phyloP scores from a whole-genome alignment of 2,113 vertebrate genomes.

The Ceyx margarethae region DNA sequence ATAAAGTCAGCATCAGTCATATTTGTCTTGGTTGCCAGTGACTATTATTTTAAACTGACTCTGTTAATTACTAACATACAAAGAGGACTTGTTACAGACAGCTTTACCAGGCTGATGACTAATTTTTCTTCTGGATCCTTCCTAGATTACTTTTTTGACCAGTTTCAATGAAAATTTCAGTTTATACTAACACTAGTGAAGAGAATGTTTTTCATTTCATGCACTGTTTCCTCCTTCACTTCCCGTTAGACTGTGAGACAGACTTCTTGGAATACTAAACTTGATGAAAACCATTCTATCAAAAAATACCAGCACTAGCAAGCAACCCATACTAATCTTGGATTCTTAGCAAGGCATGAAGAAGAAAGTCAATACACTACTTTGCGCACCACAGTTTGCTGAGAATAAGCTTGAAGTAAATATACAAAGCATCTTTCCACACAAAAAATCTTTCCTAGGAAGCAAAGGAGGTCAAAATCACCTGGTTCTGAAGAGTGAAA shows the following conservation, averaged over 20 bases:
- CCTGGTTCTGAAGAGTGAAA: neutral
- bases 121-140: constrained; percentile 30
- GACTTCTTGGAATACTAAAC: neutral
- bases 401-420: neutral
- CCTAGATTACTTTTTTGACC: neutral
- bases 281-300: neutral
- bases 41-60: neutral
- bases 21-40: neutral
- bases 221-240: neutral
- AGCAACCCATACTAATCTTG: neutral
- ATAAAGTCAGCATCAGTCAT: neutral
- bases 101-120: neutral
- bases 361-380: neutral
- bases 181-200: neutral
- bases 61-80: neutral
- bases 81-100: neutral
- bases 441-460: neutral
- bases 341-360: neutral
- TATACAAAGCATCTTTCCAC: neutral
- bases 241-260: neutral
- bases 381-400: neutral
- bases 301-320: neutral
- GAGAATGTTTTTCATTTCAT: neutral
- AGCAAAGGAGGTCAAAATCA: neutral
- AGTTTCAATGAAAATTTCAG: neutral